phyloP scores from a whole-genome alignment of 2,797 vertebrate genomes.

The Sebastes steindachneri region DNA sequence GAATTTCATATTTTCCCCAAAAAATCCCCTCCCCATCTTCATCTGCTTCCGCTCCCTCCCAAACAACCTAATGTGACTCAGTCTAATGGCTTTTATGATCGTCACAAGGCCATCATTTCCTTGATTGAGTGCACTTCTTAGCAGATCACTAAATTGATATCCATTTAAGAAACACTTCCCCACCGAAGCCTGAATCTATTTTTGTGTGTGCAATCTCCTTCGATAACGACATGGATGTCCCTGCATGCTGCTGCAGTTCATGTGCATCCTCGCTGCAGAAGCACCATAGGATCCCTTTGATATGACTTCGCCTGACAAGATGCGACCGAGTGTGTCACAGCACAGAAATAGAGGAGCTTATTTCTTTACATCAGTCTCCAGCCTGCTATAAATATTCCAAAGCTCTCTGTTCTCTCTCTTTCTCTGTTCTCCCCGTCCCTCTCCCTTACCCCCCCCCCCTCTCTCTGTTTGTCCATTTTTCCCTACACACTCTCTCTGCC shows the following conservation, averaged over 20 bases:
- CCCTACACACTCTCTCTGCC: slow-evolving; percentile 8
- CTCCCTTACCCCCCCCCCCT: background rate
- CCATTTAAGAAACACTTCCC: slow-evolving; percentile 9
- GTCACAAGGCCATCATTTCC: slow-evolving; percentile 42
- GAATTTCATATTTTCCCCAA: slow-evolving; percentile 1
- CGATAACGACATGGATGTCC: slow-evolving; percentile 5
- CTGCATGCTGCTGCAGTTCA: slow-evolving; percentile 1
- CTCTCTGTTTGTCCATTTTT: slow-evolving; percentile 34
- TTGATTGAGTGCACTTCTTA: slow-evolving; percentile 28
- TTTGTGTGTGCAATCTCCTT: slow-evolving; percentile 13
- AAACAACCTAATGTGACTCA: slow-evolving; percentile 29
- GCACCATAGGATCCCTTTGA: slow-evolving; percentile 52
- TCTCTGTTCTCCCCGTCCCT: background rate
- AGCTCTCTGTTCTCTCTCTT: slow-evolving; percentile 52
- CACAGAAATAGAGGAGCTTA: slow-evolving; percentile 74
- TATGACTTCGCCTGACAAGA: slow-evolving; percentile 63
- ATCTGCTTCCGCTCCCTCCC: background rate
- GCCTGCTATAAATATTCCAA: slow-evolving; percentile 77
- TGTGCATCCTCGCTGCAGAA: slow-evolving; percentile 24
- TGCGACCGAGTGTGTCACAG: slow-evolving; percentile 59
- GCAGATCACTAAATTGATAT: slow-evolving; percentile 1
- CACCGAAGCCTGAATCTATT: background rate
- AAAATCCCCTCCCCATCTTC: background rate
- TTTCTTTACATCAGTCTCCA: slow-evolving; percentile 69
- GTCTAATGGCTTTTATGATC: slow-evolving; percentile 21